These are phyloP conservation scores for Trididemnum miniatum DNA, from an alignment of 23 tunicate genomes.

Conservation along the genomic window DNA sequence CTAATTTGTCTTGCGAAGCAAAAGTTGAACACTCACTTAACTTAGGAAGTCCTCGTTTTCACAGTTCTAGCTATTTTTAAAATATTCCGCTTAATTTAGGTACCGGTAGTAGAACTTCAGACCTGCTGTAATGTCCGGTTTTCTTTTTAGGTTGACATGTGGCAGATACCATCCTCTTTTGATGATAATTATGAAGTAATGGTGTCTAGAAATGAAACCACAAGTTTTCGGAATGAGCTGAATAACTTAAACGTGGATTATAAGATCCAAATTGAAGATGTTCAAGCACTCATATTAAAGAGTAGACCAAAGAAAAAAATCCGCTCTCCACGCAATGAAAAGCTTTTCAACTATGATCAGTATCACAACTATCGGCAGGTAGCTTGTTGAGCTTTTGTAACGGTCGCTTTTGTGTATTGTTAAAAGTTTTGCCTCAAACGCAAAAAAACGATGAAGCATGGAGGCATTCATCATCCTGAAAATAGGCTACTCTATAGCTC, in stretches of 20 bases:
- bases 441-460: neutral
- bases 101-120: too few relatives aligned
- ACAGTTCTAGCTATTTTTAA: too few relatives aligned
- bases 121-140: too few relatives aligned
- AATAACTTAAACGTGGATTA: neutral
- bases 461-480: neutral
- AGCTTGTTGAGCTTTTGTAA: too few relatives aligned
- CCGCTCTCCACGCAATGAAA: conserved; percentile 20
- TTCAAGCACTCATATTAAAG: conserved; percentile 37
- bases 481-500: neutral
- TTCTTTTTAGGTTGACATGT: conserved; percentile 54
- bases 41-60: too few relatives aligned
- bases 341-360: conserved; percentile 26
- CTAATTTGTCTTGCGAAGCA: too few relatives aligned
- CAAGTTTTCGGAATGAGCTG: neutral
- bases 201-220: neutral
- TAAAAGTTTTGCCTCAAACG: neutral
- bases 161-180: conserved; percentile 47
- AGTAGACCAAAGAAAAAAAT: neutral
- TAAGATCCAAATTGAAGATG: conserved; percentile 37
- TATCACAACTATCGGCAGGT: conserved; percentile 58
- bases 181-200: conserved; percentile 39
- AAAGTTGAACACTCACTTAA: too few relatives aligned
- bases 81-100: too few relatives aligned
- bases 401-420: neutral